Evolutionary conservation across 1,140 invertebrate genomes (phyloP).

Genomic region (Drosophila tani): DNA sequence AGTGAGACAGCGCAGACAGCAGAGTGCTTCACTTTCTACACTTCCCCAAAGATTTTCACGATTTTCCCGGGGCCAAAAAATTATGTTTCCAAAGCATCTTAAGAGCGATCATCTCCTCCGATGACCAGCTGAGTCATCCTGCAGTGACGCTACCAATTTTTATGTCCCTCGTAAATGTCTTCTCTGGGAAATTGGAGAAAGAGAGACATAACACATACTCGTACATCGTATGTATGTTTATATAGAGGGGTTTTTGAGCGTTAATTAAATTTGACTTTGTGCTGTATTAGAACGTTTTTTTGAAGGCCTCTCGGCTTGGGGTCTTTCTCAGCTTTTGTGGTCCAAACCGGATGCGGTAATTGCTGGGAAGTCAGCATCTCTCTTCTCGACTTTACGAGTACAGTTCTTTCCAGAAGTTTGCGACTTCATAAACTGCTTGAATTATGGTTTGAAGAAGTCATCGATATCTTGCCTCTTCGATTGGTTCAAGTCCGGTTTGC

Average conservation of each 20-base stretch:
- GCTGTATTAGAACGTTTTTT: constrained; percentile 26
- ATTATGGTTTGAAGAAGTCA: constrained; percentile 2
- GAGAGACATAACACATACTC: too few relatives aligned
- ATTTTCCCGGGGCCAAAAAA: background rate
- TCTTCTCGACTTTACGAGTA: constrained; percentile 5
- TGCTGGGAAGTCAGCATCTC: constrained; percentile 42
- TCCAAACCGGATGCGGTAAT: constrained; percentile 77
- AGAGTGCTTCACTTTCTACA: constrained; percentile 14
- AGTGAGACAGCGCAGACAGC: background rate
- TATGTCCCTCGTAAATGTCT: background rate
- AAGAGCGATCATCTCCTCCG: constrained; percentile 2
- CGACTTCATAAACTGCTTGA: constrained; percentile 15
- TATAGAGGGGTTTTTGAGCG: background rate
- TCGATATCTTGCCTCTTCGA: constrained; percentile 3
- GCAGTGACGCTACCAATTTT: constrained; percentile 20
- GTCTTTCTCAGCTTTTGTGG: constrained; percentile 45
- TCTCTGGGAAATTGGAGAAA: constrained; percentile 7
- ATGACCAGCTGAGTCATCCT: constrained; percentile 19
- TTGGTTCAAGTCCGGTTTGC: constrained; percentile 14
- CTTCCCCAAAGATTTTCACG: background rate
- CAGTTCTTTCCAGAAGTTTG: constrained; percentile 17
- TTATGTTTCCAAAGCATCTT: background rate
- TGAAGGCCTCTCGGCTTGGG: constrained; percentile 9
- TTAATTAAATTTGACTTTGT: constrained; percentile 51
- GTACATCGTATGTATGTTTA: background rate